phyloP scores from a whole-genome alignment of 2,797 vertebrate species.

The Falco biarmicus region DNA sequence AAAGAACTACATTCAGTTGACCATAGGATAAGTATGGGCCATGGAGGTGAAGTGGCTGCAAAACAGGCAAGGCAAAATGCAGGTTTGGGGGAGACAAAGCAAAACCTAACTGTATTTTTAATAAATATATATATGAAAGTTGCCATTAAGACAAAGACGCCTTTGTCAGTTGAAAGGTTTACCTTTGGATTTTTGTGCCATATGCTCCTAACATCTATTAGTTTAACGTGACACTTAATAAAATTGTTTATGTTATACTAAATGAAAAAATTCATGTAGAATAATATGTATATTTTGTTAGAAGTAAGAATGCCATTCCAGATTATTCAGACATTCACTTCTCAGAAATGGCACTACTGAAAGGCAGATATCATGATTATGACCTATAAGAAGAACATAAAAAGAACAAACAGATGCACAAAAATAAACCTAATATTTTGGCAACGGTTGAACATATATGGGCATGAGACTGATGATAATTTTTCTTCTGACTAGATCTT shows the following conservation, averaged over 20 bases:
- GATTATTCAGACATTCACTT: not conserved
- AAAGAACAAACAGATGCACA: not conserved
- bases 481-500: not conserved
- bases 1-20: not conserved
- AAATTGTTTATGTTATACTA: not conserved
- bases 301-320: not conserved
- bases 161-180: not conserved
- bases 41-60: not conserved
- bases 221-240: not conserved
- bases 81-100: rapidly evolving
- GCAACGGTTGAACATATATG: not conserved
- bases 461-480: not conserved
- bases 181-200: not conserved
- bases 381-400: not conserved
- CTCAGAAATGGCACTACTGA: not conserved
- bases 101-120: not conserved
- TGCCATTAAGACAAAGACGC: not conserved
- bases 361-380: not conserved
- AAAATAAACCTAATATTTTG: not conserved
- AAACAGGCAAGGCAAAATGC: not conserved
- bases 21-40: not conserved
- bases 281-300: not conserved
- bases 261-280: not conserved
- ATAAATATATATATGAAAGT: not conserved
- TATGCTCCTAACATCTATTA: not conserved